Evolutionary conservation across 1,140 invertebrate species (phyloP).

Genomic region (Telenomus remus): DNA sequence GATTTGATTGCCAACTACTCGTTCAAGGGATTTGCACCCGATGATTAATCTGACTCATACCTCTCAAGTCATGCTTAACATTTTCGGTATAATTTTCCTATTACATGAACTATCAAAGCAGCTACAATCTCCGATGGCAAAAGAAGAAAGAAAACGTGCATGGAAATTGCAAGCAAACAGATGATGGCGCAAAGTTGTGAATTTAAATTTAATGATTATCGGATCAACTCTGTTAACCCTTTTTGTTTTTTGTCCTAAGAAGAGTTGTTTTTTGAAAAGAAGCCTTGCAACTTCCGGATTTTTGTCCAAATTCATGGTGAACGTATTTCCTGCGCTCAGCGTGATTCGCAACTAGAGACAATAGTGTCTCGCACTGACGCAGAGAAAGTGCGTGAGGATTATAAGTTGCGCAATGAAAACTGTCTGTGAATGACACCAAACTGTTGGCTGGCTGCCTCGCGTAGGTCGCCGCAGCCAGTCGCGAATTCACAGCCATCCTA

Average conservation of each 20-base stretch:
- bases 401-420: slow-evolving; percentile 68
- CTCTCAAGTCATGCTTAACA: too few relatives aligned
- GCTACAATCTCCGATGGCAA: too few relatives aligned
- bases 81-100: too few relatives aligned
- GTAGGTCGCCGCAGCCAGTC: slow-evolving; percentile 54
- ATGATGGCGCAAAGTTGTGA: too few relatives aligned
- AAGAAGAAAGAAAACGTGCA: too few relatives aligned
- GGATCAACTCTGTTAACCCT: too few relatives aligned
- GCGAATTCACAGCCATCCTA: slow-evolving; percentile 51
- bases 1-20: neutral
- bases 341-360: slow-evolving; percentile 54
- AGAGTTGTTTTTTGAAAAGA: neutral
- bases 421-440: slow-evolving; percentile 73
- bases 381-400: slow-evolving; percentile 71
- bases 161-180: too few relatives aligned
- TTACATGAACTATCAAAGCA: too few relatives aligned
- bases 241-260: too few relatives aligned
- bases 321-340: slow-evolving; percentile 37
- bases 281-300: slow-evolving; percentile 50
- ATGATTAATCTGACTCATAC: neutral
- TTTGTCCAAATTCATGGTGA: slow-evolving; percentile 46
- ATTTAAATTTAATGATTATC: too few relatives aligned
- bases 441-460: slow-evolving; percentile 55
- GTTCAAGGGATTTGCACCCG: neutral
- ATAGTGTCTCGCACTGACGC: slow-evolving; percentile 60